Evolutionary conservation across 64 coral and sea anemone species (phyloP), one percentile per base, ranked within the genome.

Genomic region (Actinia equina): DNA sequence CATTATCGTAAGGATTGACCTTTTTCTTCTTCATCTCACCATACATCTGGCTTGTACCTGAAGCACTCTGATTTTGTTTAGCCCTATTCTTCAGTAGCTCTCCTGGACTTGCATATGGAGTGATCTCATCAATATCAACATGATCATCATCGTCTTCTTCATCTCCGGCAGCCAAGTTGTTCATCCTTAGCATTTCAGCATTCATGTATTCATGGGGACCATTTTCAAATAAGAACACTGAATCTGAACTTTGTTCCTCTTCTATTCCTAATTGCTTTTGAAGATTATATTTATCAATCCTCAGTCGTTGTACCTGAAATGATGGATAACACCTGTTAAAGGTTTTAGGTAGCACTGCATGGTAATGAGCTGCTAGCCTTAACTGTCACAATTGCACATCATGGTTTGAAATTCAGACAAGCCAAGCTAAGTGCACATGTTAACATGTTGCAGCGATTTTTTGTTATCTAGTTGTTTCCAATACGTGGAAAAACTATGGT

Each of bases 101-200:
- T 51, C 94, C 94, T 88, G 94, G 94, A 70, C 91, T 63, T 11
- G 91, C 91, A 74, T 93, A 96, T 14, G 94, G 94, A 59, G 88
- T 93, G 61, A 93, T 96, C 4, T 96, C 85, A 6, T 85, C 87
- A 84, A 96, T 78, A 70, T 96, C 94, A 59, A 96, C 74, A 14
- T 93, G 88, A 64, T 96, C 94, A 42, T 96, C 94, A 51, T 96
- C 91, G 46, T 95, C 94, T 88, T 74, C 92, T 6, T 89, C 90
- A 63, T 85, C 59, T n/a, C 20, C 53, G 2, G 52, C 20, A 25
- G 42, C 49, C 19, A 53, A 20, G 25, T 85, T 85, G 5, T 55
- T 63, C 55, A 85, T 88, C 43, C 62, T 58, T 1, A 92, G 53
- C 19, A 92, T 23, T n/a, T 92, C 91, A 27, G 77, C 87, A 43